Percentiles rank a stretch among this genome's conserved stretches.
phyloP scores from a whole-genome alignment of 2,797 vertebrate genomes.

The Lateolabrax maculatus region DNA sequence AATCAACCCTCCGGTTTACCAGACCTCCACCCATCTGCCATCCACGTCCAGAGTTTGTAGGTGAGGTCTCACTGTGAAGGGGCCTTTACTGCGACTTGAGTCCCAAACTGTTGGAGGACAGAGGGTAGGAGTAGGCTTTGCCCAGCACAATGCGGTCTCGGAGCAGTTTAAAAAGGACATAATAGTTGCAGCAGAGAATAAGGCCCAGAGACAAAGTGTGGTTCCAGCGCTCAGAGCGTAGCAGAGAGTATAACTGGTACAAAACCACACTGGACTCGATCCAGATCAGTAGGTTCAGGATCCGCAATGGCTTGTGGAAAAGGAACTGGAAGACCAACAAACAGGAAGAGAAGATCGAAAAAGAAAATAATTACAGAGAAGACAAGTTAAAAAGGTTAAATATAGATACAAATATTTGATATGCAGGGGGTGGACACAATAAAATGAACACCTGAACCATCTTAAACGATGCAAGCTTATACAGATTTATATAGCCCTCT shows the following conservation, averaged over 20 bases:
- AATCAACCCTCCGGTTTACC: conserved; percentile 20
- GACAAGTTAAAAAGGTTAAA: neutral
- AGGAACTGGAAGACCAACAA: conserved; percentile 89
- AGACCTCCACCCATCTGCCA: conserved; percentile 16
- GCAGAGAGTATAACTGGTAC: conserved; percentile 98
- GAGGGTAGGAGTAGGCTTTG: conserved; percentile 95
- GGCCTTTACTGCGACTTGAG: conserved; percentile 91
- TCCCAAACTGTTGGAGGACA: conserved; percentile 86
- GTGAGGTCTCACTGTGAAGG: conserved; percentile 31
- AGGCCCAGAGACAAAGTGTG: conserved; percentile 98
- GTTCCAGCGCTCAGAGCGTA: conserved; percentile 99
- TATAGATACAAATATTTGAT: neutral
- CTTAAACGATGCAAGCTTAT: neutral
- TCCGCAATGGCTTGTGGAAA: conserved; percentile 98
- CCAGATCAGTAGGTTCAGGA: conserved; percentile 97
- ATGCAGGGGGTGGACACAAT: neutral
- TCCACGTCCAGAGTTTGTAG: conserved; percentile 52
- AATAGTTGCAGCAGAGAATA: conserved; percentile 99
- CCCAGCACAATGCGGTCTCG: conserved; percentile 98
- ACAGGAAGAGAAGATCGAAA: conserved; percentile 6
- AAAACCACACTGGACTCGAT: conserved; percentile 97
- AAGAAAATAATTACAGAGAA: neutral
- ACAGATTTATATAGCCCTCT: neutral
- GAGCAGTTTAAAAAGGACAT: conserved; percentile 98
- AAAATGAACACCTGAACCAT: neutral